Conservation (phyloP, 2,888 invertebrate species). For the Andrena praecox region DNA sequence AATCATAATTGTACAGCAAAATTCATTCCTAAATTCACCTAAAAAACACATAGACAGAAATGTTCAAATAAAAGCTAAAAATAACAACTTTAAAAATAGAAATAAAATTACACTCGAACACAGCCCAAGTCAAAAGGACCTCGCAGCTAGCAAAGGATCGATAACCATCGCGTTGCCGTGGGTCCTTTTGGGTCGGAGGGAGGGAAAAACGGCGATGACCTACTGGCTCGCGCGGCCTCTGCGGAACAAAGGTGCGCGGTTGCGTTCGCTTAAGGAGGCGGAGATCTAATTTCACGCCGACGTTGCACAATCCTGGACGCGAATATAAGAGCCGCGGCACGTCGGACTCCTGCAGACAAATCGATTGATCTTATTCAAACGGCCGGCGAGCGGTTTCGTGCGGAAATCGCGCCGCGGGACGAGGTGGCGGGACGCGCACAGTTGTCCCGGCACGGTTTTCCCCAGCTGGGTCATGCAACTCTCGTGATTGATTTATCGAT, state of each 20-base stretch:
- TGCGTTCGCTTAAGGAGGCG: slow-evolving; percentile 52
- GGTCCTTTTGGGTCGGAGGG: slow-evolving; percentile 23
- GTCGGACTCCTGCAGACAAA: slow-evolving; percentile 8
- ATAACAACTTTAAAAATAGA: not conserved
- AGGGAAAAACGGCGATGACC: slow-evolving; percentile 39
- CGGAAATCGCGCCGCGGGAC: not conserved
- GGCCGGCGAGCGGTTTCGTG: slow-evolving; percentile 5
- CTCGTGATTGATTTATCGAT: slow-evolving; percentile 38
- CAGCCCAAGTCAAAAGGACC: not conserved
- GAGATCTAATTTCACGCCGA: slow-evolving; percentile 59
- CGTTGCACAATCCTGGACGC: slow-evolving; percentile 57
- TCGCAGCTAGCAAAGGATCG: slow-evolving; percentile 12
- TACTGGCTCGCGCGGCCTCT: slow-evolving; percentile 16
- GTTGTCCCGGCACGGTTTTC: slow-evolving; percentile 9
- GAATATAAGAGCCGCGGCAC: slow-evolving; percentile 40
- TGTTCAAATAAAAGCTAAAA: too few relatives aligned
- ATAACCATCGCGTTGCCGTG: slow-evolving; percentile 22
- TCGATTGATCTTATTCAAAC: slow-evolving; percentile 33
- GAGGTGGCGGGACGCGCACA: not conserved
- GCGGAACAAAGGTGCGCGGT: slow-evolving; percentile 51
- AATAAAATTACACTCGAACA: not conserved
- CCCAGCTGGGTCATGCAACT: not conserved
- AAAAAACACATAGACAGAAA: too few relatives aligned
- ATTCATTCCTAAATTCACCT: too few relatives aligned
- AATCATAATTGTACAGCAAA: too few relatives aligned